Base-by-base conservation (phyloP, 1,140 invertebrate species). In the Apis florea region DNA sequence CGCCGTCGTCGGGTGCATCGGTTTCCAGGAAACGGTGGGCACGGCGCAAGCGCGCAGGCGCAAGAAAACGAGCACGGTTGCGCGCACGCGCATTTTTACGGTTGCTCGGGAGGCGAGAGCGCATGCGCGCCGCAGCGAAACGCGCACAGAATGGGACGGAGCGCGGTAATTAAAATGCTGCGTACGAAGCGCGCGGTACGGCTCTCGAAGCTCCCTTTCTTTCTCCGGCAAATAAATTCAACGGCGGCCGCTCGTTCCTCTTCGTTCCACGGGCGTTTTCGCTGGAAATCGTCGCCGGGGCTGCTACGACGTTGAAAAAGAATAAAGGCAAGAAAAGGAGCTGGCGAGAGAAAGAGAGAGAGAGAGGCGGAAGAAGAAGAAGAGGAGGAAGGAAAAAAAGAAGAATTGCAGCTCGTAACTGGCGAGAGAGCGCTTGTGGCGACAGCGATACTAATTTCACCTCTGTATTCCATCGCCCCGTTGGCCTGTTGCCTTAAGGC, bases 381-480 rank as follows among this genome's bases (percentile, higher is more conserved):
- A 40, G 17, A 59, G 53, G 26, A 53, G 21, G 24, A 21, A 2
- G 51, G 24, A 67, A 69, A 83, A 77, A 78, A 72, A 59, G 63
- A 75, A 80, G 68, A 67, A 74, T 86, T 59, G 71, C 75, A 47
- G 53, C 76, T 85, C 66, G 84, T 86, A 75, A 86, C 79, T 49
- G 71, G 56, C 71, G 80, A 85, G 84, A 79, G 63, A 79, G 73
- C 73, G 53, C 66, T 80, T 76, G 75, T 79, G 73, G 80, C 76
- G 82, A 83, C 85, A 82, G 82, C 85, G 83, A 85, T 85, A 85
- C 88, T 89, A 89, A 90, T 90, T 90, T 89, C 88, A 86, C 84
- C 79, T 84, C 83, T 83, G 79, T 88, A 89, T 89, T 90, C 85
- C 88, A 88, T 87, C 80, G 78, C 63, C 83, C 66, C 70, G 74